Evolutionary conservation across 2,113 vertebrate species (phyloP), one percentile per base, ranked within the genome.

Genomic region (Orthonyx spaldingii): DNA sequence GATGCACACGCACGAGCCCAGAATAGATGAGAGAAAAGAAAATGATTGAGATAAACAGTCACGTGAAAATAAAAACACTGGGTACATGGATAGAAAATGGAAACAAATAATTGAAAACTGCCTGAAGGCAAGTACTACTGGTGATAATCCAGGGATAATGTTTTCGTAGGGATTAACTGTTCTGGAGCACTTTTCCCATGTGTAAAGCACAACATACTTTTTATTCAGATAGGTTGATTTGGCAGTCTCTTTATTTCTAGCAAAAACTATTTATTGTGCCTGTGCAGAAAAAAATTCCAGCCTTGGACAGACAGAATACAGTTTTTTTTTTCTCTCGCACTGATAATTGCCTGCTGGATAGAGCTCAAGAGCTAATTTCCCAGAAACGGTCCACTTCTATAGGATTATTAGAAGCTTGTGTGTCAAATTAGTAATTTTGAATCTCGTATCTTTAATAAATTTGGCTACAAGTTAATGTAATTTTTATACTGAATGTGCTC

Each of bases 111-210:
- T 79, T 90, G 92, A 96, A 93, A 92, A 57, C 77, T 65, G 93
- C 80, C 86, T 84, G 72, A 72, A 92, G 81, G 69, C 89, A 93
- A 93, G 50, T 37, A 66, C 61, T 53, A 63, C 24, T 89, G 46
- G 80, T 21, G 20, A 91, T 89, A 96, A 93, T 33, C 76, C 65
- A 93, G 65, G 83, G 92, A 92, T 87, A 93, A 92, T 89, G 91
- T 94, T 96, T 96, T 93, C 7, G 5, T 35, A 74, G 81, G 89
- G 87, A 96, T 97, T 95, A 96, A 95, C 77, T 96, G 91, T 95
- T 95, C 95, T 83, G 71, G 57, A 96, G 70, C 77, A 72, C 32
- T 96, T 92, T 94, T 93, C 94, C 90, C 92, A 81, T 57, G 82
- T 68, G 83, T 80, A 96, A 94, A 90, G 44, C 53, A 83, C 24